These are phyloP conservation scores for Junco hyemalis DNA, from an alignment of 2,113 vertebrate genomes.

Conservation along the genomic window DNA sequence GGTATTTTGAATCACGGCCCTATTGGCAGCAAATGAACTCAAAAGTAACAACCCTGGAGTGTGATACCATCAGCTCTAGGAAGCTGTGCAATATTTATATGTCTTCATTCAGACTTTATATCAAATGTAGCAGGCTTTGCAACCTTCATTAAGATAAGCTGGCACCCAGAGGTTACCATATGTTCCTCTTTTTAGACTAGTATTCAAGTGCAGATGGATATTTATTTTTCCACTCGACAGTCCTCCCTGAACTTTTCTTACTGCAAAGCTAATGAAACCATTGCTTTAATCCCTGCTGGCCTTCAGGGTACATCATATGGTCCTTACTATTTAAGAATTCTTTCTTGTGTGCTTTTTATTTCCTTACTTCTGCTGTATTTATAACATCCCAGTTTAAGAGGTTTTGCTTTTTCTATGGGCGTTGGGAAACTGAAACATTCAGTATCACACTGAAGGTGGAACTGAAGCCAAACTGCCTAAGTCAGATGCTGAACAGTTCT, in stretches of 20 bases:
- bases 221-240: conserved; percentile 69
- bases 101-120: conserved; percentile 67
- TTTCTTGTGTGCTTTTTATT: conserved; percentile 41
- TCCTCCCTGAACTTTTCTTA: conserved; percentile 52
- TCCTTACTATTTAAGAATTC: conserved; percentile 48
- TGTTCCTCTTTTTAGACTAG: conserved; percentile 56
- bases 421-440: neutral
- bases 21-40: conserved; percentile 51
- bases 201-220: conserved; percentile 62
- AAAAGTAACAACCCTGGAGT: conserved; percentile 41
- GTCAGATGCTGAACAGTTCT: neutral
- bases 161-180: conserved; percentile 70
- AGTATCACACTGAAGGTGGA: neutral
- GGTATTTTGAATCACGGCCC: conserved; percentile 49
- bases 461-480: neutral
- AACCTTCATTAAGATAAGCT: conserved; percentile 74
- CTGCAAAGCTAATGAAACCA: conserved; percentile 58
- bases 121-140: conserved; percentile 60
- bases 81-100: conserved; percentile 66
- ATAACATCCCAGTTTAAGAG: neutral
- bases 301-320: conserved; percentile 56
- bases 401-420: neutral
- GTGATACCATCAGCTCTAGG: conserved; percentile 61
- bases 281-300: conserved; percentile 44
- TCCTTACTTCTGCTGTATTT: conserved; percentile 38